Percentiles rank a stretch among this genome's conserved stretches.
Conservation (phyloP, 2,113 vertebrate species). For the Larimichthys crocea region DNA sequence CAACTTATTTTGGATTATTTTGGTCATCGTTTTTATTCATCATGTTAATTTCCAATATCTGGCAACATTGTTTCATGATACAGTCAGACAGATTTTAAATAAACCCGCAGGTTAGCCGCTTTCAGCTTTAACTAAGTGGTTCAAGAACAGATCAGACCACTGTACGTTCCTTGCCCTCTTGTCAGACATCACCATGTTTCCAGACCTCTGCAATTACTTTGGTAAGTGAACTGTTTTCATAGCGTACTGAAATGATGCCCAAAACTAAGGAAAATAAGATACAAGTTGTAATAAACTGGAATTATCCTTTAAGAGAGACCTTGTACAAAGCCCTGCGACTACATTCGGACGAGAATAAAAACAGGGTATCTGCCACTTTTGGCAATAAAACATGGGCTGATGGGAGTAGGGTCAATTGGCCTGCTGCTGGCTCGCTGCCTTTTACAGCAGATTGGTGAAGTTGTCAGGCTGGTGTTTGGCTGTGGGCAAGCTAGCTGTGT, state of each 20-base stretch:
- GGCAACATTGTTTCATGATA: not conserved
- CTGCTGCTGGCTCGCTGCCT: conserved; percentile 54
- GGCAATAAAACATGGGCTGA: conserved; percentile 33
- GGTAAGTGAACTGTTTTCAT: not conserved
- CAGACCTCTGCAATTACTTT: conserved; percentile 5
- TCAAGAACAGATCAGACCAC: not conserved
- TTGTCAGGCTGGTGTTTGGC: conserved; percentile 64
- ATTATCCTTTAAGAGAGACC: conserved; percentile 1
- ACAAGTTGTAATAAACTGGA: conserved; percentile 1
- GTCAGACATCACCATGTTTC: not conserved
- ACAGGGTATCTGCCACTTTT: conserved; percentile 26
- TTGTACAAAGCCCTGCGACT: not conserved
- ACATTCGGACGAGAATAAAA: conserved; percentile 19
- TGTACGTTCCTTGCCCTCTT: not conserved
- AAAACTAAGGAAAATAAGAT: not conserved
- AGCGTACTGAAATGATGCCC: not conserved
- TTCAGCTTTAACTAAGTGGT: not conserved
- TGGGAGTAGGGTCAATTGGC: conserved; percentile 50
- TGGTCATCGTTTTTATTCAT: not conserved
- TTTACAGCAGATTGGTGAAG: conserved; percentile 62
- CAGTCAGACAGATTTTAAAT: not conserved
- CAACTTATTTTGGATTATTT: conserved; percentile 14
- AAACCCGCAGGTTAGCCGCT: not conserved
- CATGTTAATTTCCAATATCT: no score
- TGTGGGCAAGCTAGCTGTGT: conserved; percentile 42